A percentile compares a stretch with the other conserved stretches of the same genome.
Evolutionary conservation across 1,140 invertebrate genomes (phyloP).

Genomic region (Lineus longissimus): DNA sequence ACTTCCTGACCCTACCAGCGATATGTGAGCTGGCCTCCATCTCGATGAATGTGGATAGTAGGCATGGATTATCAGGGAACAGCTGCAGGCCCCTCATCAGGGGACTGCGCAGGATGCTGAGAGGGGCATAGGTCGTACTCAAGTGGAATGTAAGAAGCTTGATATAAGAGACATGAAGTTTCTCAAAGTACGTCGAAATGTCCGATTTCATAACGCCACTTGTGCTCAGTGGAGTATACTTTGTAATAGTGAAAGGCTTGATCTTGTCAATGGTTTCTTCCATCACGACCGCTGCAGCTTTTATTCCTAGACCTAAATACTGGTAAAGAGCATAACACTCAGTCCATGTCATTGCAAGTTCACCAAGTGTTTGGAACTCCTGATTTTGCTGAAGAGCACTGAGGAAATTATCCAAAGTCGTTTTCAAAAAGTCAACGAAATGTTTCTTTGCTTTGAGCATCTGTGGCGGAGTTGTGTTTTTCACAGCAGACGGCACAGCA

Average conservation of each 20-base stretch:
- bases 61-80: conserved; percentile 33
- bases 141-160: conserved; percentile 31
- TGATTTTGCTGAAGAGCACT: conserved; percentile 25
- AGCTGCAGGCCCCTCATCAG: conserved; percentile 27
- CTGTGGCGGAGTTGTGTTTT: background rate
- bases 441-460: conserved; percentile 11
- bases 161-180: conserved; percentile 20
- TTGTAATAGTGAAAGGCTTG: background rate
- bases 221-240: background rate
- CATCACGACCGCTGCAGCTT: conserved; percentile 28
- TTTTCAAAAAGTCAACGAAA: conserved; percentile 14
- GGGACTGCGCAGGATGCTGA: conserved; percentile 23
- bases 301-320: conserved; percentile 36
- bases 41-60: conserved; percentile 31
- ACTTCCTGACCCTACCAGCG: conserved; percentile 32
- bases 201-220: background rate
- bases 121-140: conserved; percentile 19
- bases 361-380: conserved; percentile 15
- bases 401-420: conserved; percentile 12
- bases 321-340: conserved; percentile 45
- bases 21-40: conserved; percentile 33
- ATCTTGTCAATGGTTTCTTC: conserved; percentile 12
- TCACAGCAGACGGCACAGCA: background rate
- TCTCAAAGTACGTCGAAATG: background rate
- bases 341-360: conserved; percentile 29